A percentile compares a stretch with the other conserved stretches of the same genome.
Conservation (phyloP, 1,140 invertebrate species). For the Hyles euphorbiae region DNA sequence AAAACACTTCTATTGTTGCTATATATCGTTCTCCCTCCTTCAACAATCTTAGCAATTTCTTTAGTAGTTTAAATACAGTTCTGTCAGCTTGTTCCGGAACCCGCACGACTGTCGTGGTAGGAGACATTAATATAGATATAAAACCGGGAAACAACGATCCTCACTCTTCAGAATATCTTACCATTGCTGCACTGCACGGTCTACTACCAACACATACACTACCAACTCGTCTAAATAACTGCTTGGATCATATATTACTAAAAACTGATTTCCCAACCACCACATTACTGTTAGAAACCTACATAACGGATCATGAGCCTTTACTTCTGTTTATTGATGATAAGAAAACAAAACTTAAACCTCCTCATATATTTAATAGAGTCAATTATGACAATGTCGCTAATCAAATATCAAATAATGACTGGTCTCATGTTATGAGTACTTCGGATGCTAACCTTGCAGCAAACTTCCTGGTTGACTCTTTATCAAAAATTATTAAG, state of each 20-base stretch:
- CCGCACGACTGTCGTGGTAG: neutral
- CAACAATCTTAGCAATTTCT: neutral
- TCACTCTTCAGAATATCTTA: neutral
- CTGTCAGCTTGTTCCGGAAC: neutral
- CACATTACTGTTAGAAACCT: neutral
- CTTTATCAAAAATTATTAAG: neutral
- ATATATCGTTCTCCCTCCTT: neutral
- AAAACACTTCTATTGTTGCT: neutral
- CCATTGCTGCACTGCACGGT: neutral
- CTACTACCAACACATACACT: constrained; percentile 1
- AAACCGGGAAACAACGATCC: neutral
- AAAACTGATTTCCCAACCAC: neutral
- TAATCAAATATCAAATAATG: neutral
- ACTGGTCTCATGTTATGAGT: neutral
- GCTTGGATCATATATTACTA: constrained; percentile 2
- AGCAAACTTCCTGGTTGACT: neutral
- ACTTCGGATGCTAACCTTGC: constrained; percentile 1
- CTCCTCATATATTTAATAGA: neutral
- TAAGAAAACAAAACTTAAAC: neutral
- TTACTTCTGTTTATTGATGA: neutral
- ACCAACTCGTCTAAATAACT: neutral
- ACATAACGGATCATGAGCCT: constrained; percentile 4
- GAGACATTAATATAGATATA: constrained; percentile 4
- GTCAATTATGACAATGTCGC: neutral
- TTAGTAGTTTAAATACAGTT: neutral